Conservation (phyloP, 2,888 invertebrate species). For the Monopis laevigella region DNA sequence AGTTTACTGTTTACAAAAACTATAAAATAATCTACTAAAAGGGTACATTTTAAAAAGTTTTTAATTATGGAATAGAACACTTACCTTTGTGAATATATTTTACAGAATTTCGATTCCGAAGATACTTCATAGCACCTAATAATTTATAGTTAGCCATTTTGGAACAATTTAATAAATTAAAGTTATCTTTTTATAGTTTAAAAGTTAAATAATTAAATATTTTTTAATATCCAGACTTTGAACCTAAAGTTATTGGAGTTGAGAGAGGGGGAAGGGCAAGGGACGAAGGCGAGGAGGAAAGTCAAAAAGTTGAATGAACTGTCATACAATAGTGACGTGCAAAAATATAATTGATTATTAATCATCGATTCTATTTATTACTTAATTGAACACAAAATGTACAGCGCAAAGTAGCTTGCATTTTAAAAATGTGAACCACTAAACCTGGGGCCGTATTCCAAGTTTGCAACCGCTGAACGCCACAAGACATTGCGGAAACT, state of each 20-base stretch:
- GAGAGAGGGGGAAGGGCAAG: not conserved
- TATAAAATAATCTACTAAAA: too few relatives aligned
- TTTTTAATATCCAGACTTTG: conserved; percentile 56
- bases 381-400: too few relatives aligned
- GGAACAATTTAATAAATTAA: conserved; percentile 24
- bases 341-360: too few relatives aligned
- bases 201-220: conserved; percentile 22
- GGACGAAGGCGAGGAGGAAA: not conserved
- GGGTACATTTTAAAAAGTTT: conserved; percentile 7
- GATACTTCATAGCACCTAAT: conserved; percentile 48
- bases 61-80: not conserved
- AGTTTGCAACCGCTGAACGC: too few relatives aligned
- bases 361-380: too few relatives aligned
- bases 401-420: too few relatives aligned
- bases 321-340: not conserved
- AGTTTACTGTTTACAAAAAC: too few relatives aligned
- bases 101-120: conserved; percentile 44
- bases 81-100: conserved; percentile 27
- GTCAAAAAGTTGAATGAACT: not conserved
- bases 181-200: conserved; percentile 17
- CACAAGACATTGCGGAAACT: too few relatives aligned
- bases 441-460: too few relatives aligned
- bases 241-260: conserved; percentile 28
- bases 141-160: conserved; percentile 55
- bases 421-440: too few relatives aligned